Base-by-base conservation (phyloP, 2,888 invertebrate genomes). In the Notodonta dromedarius region DNA sequence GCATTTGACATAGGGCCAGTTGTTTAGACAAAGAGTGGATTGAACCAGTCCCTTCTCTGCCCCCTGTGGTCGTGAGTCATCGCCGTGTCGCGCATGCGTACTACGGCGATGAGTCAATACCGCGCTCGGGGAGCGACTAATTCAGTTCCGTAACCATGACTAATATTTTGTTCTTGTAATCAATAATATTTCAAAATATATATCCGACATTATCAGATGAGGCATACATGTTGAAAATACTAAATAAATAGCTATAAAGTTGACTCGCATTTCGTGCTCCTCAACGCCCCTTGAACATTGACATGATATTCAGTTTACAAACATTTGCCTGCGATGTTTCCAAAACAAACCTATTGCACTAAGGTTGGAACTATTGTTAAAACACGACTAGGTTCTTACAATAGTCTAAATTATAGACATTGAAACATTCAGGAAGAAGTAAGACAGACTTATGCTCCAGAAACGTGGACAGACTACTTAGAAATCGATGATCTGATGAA, bases 81-180 rank as follows among this genome's bases (percentile, higher is more conserved):
- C 62, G 57, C 57, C 64, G 58, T 66, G 69, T 73, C 64, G 76
- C 75, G 78, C 76, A 74, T 80, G 85, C 83, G 85, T 88, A 86
- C 83, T 87, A 85, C 78, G 63, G n/a, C 74, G 80, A 79, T 88
- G 88, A 89, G 76, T 89, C 88, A 88, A 77, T 76, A 71, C 74
- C 69, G 70, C 70, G 68, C 76, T 65, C 66, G 73, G 74, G 71
- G 67, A 67, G 62, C 67, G 67, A 74, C 73, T 74, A 72, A 74
- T 73, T 73, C 69, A 73, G 67, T 76, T 74, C 76, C 71, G 76
- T 75, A 75, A 73, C 53, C 56, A 66, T 80, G 83, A 82, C 70
- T 79, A 73, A 77, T 71, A 64, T 66, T 48, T 52, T 39, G n/a
- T 39, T 51, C 32, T 24, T 58, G 16, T 44, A 32, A 50, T 13